Evolutionary conservation across 1,140 invertebrate species (phyloP).

Genomic region (Hetaerina americana): DNA sequence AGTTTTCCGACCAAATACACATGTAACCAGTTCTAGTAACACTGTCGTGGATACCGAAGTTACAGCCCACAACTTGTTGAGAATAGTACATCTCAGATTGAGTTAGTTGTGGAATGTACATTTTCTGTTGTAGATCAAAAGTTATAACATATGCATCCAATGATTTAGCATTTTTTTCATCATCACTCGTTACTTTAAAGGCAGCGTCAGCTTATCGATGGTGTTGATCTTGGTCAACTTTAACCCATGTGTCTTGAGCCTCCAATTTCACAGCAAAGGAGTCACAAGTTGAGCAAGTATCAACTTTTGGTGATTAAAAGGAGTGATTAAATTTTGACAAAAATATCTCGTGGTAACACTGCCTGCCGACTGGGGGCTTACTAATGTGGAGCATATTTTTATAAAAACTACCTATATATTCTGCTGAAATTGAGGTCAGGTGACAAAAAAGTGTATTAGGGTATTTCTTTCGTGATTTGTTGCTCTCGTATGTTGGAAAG

Average conservation of each 20-base stretch:
- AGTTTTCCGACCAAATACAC: neutral
- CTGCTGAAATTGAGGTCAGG: slow-evolving; percentile 5
- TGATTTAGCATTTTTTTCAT: slow-evolving; percentile 3
- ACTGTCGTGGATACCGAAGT: slow-evolving; percentile 3
- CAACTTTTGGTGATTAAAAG: slow-evolving; percentile 3
- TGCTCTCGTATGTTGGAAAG: slow-evolving; percentile 3
- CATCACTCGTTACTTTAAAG: neutral
- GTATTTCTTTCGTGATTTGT: slow-evolving; percentile 1
- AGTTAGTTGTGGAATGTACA: slow-evolving; percentile 2
- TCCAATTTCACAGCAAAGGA: neutral
- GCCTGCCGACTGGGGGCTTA: slow-evolving; percentile 1
- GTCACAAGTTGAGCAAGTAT: slow-evolving; percentile 4
- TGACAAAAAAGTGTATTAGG: slow-evolving; percentile 3
- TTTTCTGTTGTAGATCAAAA: slow-evolving; percentile 2
- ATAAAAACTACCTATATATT: slow-evolving; percentile 1
- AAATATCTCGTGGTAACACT: slow-evolving; percentile 5
- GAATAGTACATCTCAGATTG: slow-evolving; percentile 2
- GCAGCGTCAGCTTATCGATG: slow-evolving; percentile 1
- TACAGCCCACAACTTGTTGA: slow-evolving; percentile 5
- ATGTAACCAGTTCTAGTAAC: neutral
- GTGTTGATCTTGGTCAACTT: slow-evolving; percentile 1
- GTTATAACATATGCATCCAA: slow-evolving; percentile 1
- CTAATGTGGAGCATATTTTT: slow-evolving; percentile 1
- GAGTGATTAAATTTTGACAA: neutral
- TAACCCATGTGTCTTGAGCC: neutral